Conservation (phyloP, 2,888 invertebrate genomes). For the Patella pellucida region DNA sequence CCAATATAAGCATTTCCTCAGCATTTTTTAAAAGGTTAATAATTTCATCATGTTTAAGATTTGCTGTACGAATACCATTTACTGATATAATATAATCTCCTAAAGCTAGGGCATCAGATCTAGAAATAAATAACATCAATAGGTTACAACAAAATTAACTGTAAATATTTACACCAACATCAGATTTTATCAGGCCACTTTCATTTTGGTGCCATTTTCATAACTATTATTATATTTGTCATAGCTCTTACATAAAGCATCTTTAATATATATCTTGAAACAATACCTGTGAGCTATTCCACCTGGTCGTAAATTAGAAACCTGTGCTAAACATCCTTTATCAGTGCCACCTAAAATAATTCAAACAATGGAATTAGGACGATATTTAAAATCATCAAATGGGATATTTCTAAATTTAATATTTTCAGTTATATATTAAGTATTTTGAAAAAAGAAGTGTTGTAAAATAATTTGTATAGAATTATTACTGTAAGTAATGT, state of each 20-base stretch:
- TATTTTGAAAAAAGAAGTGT: too few relatives aligned
- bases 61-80: slow-evolving; percentile 84
- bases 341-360: slow-evolving; percentile 77
- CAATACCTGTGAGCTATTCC: slow-evolving; percentile 77
- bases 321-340: slow-evolving; percentile 78
- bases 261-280: too few relatives aligned
- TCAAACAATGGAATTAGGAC: neutral
- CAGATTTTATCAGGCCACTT: too few relatives aligned
- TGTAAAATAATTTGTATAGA: too few relatives aligned
- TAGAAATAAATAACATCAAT: slow-evolving; percentile 38
- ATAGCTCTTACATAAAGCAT: too few relatives aligned
- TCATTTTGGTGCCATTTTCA: too few relatives aligned
- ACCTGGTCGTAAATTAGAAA: slow-evolving; percentile 80
- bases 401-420: too few relatives aligned
- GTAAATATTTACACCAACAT: too few relatives aligned
- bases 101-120: slow-evolving; percentile 83
- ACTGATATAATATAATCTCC: slow-evolving; percentile 86
- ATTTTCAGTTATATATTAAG: too few relatives aligned
- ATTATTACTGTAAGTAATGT: too few relatives aligned
- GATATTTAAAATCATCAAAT: too few relatives aligned
- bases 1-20: slow-evolving; percentile 82
- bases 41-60: slow-evolving; percentile 84
- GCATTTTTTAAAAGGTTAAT: slow-evolving; percentile 82
- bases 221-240: too few relatives aligned
- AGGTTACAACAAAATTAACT: neutral